Evolutionary conservation across 2,797 vertebrate species (phyloP).

Genomic region (Sebastes steindachneri): DNA sequence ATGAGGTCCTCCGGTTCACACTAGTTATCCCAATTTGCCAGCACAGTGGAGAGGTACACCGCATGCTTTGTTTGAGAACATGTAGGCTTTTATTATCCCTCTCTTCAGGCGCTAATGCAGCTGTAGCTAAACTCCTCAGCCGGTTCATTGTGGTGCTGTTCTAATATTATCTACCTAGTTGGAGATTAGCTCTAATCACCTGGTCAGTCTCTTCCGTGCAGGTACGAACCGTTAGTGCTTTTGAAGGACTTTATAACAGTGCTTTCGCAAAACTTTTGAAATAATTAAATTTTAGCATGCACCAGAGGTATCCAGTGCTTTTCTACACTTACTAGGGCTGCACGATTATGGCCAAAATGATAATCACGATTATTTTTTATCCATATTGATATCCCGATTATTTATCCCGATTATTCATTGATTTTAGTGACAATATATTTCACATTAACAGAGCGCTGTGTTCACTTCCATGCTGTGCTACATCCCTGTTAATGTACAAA

Average conservation of each 20-base stretch:
- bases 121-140: slow-evolving; percentile 50
- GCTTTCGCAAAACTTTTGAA: neutral
- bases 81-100: slow-evolving; percentile 18
- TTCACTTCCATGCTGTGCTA: no score
- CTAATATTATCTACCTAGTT: slow-evolving; percentile 76
- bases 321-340: neutral
- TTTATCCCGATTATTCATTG: no score
- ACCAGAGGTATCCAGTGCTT: neutral
- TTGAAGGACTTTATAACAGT: neutral
- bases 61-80: neutral
- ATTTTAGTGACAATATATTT: no score
- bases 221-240: neutral
- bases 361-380: no score
- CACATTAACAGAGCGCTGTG: no score
- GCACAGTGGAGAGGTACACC: neutral
- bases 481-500: no score
- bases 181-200: slow-evolving; percentile 78
- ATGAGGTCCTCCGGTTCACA: neutral
- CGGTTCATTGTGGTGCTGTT: slow-evolving; percentile 49
- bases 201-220: slow-evolving; percentile 39
- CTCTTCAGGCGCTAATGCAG: slow-evolving; percentile 25
- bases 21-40: neutral
- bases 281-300: neutral
- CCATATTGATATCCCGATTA: no score
- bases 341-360: no score